Conservation (phyloP, 53 echinoderm and acorn worm genomes). For the Crossaster papposus region DNA sequence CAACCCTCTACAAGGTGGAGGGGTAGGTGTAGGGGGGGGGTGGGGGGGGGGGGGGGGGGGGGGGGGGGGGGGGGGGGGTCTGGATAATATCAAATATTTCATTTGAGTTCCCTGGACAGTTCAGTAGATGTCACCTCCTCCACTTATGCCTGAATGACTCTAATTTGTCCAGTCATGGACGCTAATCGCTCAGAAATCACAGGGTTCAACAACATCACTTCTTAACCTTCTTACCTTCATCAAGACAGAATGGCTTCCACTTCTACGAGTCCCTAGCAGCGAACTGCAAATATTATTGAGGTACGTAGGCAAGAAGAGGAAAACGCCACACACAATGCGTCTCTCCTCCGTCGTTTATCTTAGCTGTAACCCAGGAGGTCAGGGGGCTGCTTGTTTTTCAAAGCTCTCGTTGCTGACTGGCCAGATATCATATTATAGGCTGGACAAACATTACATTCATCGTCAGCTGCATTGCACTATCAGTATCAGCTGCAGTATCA, state of each 20-base stretch:
- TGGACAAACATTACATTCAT: slow-evolving; percentile 26
- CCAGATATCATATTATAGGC: slow-evolving; percentile 34
- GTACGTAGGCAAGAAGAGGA: too few species aligned
- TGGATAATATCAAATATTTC: not conserved
- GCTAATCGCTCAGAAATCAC: not conserved
- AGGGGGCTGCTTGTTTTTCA: slow-evolving; percentile 25
- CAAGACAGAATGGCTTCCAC: too few species aligned
- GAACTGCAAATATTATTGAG: too few species aligned
- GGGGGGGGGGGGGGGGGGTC: not conserved
- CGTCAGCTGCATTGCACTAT: not conserved
- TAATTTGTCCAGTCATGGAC: not conserved
- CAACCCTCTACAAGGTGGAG: not conserved
- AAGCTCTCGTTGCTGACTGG: slow-evolving; percentile 20
- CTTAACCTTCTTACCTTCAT: too few species aligned
- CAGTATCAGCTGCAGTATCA: not conserved
- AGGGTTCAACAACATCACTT: not conserved
- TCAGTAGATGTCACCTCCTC: not conserved
- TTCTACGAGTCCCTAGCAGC: too few species aligned
- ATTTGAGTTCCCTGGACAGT: not conserved
- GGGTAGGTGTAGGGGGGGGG: too few species aligned
- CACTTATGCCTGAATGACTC: not conserved
- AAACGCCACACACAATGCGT: not conserved
- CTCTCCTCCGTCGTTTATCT: not conserved
- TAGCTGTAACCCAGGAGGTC: not conserved
- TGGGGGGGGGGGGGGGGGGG: too few species aligned